Evolutionary conservation across 1,140 invertebrate species (phyloP).

Genomic region (Dreissena rostriformis): DNA sequence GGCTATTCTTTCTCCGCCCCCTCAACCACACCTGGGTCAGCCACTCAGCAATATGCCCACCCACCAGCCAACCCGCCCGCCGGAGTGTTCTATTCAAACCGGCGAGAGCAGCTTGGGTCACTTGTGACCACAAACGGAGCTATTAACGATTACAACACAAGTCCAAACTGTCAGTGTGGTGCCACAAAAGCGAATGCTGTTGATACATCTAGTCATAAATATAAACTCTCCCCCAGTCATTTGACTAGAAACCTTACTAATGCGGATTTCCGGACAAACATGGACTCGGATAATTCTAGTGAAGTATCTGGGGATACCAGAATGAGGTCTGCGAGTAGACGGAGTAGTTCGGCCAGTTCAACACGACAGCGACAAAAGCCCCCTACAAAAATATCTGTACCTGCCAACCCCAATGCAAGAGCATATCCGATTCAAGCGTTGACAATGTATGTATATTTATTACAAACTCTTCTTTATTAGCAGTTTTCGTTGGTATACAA

Average conservation of each 20-base stretch:
- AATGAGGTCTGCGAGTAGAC: conserved; percentile 13
- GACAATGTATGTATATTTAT: conserved; percentile 49
- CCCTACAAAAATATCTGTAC: conserved; percentile 46
- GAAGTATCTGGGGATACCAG: conserved; percentile 42
- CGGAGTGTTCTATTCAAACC: conserved; percentile 27
- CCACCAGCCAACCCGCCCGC: background rate
- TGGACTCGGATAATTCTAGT: conserved; percentile 52
- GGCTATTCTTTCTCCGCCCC: conserved; percentile 4
- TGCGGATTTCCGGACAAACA: conserved; percentile 6
- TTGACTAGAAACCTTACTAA: conserved; percentile 30
- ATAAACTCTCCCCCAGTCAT: conserved; percentile 31
- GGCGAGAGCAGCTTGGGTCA: conserved; percentile 38
- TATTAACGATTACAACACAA: background rate
- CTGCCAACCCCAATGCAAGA: conserved; percentile 46
- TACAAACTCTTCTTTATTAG: too few species aligned
- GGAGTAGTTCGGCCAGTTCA: conserved; percentile 45
- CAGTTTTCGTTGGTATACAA: too few species aligned
- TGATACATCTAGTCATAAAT: conserved; percentile 46
- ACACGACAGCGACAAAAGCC: conserved; percentile 17
- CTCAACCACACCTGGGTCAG: background rate
- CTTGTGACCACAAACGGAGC: background rate
- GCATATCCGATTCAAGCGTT: conserved; percentile 52
- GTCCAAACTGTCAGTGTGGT: conserved; percentile 27
- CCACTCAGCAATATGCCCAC: background rate
- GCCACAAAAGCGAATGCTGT: conserved; percentile 18